A percentile compares a stretch with the other conserved stretches of the same genome.
phyloP scores from a whole-genome alignment of 2,113 vertebrate genomes.

The Notechis scutatus region DNA sequence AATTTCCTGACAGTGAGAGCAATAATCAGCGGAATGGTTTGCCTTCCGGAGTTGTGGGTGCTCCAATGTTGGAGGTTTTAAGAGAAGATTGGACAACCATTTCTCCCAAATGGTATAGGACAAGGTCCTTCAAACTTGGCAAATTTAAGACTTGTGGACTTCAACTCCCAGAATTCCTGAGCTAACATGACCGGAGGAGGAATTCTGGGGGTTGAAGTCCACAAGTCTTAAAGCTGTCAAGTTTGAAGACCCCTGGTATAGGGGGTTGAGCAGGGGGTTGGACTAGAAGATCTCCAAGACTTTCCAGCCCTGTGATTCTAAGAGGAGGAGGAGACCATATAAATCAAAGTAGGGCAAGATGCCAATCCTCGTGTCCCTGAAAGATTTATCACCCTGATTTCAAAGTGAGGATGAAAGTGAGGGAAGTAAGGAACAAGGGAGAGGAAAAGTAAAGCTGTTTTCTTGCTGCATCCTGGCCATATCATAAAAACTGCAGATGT shows the following conservation, averaged over 20 bases:
- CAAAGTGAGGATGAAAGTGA: background rate
- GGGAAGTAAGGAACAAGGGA: background rate
- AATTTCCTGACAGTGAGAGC: background rate
- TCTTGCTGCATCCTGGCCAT: constrained; percentile 24
- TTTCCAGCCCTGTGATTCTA: background rate
- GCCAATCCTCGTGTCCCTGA: background rate
- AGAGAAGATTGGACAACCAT: too few relatives aligned
- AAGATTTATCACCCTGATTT: background rate
- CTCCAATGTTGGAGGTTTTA: too few relatives aligned
- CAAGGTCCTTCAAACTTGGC: too few relatives aligned
- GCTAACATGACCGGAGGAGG: too few relatives aligned
- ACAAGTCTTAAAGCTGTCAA: too few relatives aligned
- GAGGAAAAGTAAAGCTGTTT: background rate
- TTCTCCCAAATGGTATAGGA: background rate
- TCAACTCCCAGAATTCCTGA: too few relatives aligned
- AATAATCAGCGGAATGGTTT: too few relatives aligned
- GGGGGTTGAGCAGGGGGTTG: background rate
- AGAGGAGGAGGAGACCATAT: background rate
- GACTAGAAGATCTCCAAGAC: background rate
- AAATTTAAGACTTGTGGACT: too few relatives aligned
- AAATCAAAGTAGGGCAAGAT: background rate
- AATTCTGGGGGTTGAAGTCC: too few relatives aligned
- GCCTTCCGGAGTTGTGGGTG: too few relatives aligned
- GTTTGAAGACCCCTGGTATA: too few relatives aligned
- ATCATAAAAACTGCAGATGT: constrained; percentile 36